Evolutionary conservation across 2,888 invertebrate species (phyloP), one percentile per base, ranked within the genome.

Genomic region (Pristionchus exspectatus): DNA sequence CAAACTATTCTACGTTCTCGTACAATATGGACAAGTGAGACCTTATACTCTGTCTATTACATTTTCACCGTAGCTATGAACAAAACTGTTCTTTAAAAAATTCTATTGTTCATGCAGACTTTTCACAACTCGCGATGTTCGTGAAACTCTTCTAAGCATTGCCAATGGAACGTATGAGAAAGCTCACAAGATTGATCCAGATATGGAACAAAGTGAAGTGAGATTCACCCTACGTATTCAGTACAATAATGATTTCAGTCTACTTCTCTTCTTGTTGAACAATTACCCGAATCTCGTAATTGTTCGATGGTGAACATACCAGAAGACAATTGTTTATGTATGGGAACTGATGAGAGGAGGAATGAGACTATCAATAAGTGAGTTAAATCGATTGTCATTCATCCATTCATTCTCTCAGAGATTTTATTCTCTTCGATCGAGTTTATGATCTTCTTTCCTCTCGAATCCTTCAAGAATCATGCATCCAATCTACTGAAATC

Each of bases 21-120:
- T 74, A 56, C 33, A 88, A 88, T 30, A 88, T 88, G 87, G 87
- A 88, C 21, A 88, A 88, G 87, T 88, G 56, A 88, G 87, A 69
- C 1, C 18, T 50, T 50, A 9, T 50, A 50, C 38, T 50, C 9
- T 50, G 0, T 9, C 44, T 50, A 50, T 50, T 50, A 50, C 0
- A 10, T 50, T 50, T 50, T 3, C 9, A 0, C 9, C 44, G 10
- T 50, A 7, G 9, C 5, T 38, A 50, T 7, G 3, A 50, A 50
- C 12, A 12, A 12, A 12, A 50, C 44, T 7, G 44, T 7, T 50
- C 3, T 50, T 50, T 50, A 50, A 50, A 50, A 50, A 50, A 50
- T 50, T 50, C 38, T 9, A 50, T 50, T 50, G 44, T 50, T 50
- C 30, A 27, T 87, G 2, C 30, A 87, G 87, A 69, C 24, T 87